phyloP scores from a whole-genome alignment of 2,113 vertebrate genomes.

The Sula dactylatra region DNA sequence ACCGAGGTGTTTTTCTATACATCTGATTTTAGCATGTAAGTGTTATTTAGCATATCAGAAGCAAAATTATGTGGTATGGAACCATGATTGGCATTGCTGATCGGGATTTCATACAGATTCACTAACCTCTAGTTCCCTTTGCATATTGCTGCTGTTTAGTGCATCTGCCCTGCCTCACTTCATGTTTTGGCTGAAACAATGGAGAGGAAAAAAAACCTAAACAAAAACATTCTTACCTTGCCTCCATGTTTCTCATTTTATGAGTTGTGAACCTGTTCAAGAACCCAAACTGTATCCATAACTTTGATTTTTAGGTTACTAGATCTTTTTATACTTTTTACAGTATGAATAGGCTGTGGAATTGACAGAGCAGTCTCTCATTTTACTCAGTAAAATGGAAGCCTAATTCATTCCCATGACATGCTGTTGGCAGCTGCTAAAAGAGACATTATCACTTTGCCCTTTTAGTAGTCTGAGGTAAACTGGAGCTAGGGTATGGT shows the following conservation, averaged over 20 bases:
- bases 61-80: not conserved
- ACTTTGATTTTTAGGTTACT: not conserved
- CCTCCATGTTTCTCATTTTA: not conserved
- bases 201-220: fast-evolving
- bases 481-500: not conserved
- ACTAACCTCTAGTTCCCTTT: not conserved
- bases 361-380: not conserved
- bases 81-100: not conserved
- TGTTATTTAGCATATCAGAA: not conserved
- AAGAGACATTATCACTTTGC: constrained; percentile 16
- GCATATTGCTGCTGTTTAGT: not conserved
- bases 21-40: not conserved
- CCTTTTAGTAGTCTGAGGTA: constrained; percentile 11
- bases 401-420: not conserved
- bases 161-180: not conserved
- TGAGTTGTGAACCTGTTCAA: not conserved
- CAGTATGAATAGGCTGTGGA: not conserved
- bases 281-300: not conserved
- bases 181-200: not conserved
- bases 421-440: constrained; percentile 11
- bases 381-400: not conserved
- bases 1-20: not conserved
- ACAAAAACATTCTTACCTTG: not conserved
- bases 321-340: not conserved
- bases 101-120: not conserved